Percentiles rank a stretch among this genome's conserved stretches.
Evolutionary conservation across 1,140 invertebrate genomes (phyloP).

Genomic region (Fragariocoptes setiger): DNA sequence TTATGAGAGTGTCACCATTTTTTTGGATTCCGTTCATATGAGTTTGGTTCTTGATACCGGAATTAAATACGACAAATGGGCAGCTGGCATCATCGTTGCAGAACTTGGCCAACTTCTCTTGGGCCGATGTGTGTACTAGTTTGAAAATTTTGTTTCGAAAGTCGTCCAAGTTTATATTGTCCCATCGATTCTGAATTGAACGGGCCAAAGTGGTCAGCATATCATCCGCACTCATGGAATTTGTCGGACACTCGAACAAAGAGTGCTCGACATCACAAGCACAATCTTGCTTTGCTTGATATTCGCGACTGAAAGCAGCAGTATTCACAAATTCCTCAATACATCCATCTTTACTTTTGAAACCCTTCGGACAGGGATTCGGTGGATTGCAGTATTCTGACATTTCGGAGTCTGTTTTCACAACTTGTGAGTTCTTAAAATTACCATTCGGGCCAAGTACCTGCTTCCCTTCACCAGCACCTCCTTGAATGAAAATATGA

Average conservation of each 20-base stretch:
- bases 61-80: no score
- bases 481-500: slow-evolving; percentile 18
- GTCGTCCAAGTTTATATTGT: no score
- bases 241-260: slow-evolving; percentile 64
- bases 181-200: slow-evolving; percentile 2
- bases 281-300: slow-evolving; percentile 69
- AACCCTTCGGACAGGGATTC: slow-evolving; percentile 63
- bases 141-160: no score
- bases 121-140: no score
- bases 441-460: slow-evolving; percentile 26
- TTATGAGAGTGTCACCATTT: no score
- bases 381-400: slow-evolving; percentile 96
- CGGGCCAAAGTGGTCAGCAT: not conserved
- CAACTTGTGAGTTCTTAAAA: slow-evolving; percentile 28
- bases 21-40: no score
- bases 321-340: slow-evolving; percentile 73
- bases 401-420: slow-evolving; percentile 62
- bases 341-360: slow-evolving; percentile 44
- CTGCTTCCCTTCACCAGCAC: slow-evolving; percentile 37
- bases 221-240: not conserved
- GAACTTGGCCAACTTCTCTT: no score
- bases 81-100: no score
- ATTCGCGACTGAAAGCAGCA: slow-evolving; percentile 69
- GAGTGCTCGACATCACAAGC: slow-evolving; percentile 83
- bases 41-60: no score